Evolutionary conservation across 2,797 vertebrate genomes (phyloP), one percentile per base, ranked within the genome.

Genomic region (Okamejei kenojei): DNA sequence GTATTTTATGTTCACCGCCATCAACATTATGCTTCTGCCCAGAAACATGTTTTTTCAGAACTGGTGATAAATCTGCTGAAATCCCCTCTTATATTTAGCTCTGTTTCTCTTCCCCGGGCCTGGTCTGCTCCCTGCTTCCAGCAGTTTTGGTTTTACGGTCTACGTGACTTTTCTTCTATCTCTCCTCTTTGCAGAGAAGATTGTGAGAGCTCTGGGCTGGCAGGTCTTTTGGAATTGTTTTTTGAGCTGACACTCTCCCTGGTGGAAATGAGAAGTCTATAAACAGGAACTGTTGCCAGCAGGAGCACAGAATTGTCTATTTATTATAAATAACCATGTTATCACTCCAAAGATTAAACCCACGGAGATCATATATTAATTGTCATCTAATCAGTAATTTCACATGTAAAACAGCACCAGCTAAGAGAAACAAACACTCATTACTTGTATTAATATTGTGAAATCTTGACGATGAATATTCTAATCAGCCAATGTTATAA

Each of bases 301-400:
- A 88, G 84, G 84, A 88, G 17, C 15, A 7, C n/a, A 88, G n/a
- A 88, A 38, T 32, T 88, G 63, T 68, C 84, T 35, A 23, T 32
- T 19, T 88, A 68, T 88, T 88, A 88, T 88, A 88, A 88, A 88
- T 88, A 88, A 88, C 65, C 84, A 88, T 35, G 61, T 21, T 68
- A 35, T 88, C 61, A 32, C 84, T 88, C 84, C 63, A 68, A 88
- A 63, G 84, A 88, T 88, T 21, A 88, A 88, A 88, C 84, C 84
- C 61, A 65, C 61, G 32, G 29, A 88, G 84, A 88, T 88, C 84
- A 84, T 88, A 84, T 88, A 88, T 65, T 88, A 88, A 88, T 35
- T 88, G 61, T 68, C 32, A 88, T 21, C 7, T 88, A 88, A 68
- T 88, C 7, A 63, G 84, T 63, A 88, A 88, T 88, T 88, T 88